Evolutionary conservation across 2,113 vertebrate genomes (phyloP).

Genomic region (Pterophyllum scalare): DNA sequence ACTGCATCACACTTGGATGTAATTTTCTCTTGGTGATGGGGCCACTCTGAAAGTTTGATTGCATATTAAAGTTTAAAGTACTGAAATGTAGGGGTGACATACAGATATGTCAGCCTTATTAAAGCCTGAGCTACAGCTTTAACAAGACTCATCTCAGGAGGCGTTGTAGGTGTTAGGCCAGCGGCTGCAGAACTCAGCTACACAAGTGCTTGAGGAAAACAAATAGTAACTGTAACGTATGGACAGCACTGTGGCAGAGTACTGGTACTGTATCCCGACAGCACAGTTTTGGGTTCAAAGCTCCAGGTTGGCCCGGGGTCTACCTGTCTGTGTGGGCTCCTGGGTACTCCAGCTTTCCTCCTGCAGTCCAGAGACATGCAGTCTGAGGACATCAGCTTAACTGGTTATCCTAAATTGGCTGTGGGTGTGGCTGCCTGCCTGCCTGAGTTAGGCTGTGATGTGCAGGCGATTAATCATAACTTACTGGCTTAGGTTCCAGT

Average conservation of each 20-base stretch:
- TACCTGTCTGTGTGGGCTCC: no score
- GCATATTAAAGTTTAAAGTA: neutral
- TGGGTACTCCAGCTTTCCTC: no score
- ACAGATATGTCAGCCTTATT: neutral
- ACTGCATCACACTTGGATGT: neutral
- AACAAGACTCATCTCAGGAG: constrained; percentile 10
- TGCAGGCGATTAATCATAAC: neutral
- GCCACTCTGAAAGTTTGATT: neutral
- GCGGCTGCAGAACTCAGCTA: neutral
- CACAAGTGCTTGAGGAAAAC: no score
- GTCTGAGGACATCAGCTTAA: no score
- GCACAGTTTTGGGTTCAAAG: no score
- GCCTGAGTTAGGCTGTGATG: neutral
- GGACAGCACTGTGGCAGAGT: no score
- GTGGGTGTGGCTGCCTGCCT: neutral
- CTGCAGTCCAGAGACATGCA: no score
- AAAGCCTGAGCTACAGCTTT: constrained; percentile 1
- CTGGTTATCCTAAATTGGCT: no score
- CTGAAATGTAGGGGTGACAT: neutral
- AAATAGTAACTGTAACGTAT: no score
- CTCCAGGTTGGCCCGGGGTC: no score
- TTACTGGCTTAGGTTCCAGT: neutral
- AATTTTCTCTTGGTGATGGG: neutral
- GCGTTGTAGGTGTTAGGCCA: neutral
- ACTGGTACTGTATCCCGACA: no score